phyloP scores from a whole-genome alignment of 2,113 vertebrate genomes.

The Gallinago paraguaiae region DNA sequence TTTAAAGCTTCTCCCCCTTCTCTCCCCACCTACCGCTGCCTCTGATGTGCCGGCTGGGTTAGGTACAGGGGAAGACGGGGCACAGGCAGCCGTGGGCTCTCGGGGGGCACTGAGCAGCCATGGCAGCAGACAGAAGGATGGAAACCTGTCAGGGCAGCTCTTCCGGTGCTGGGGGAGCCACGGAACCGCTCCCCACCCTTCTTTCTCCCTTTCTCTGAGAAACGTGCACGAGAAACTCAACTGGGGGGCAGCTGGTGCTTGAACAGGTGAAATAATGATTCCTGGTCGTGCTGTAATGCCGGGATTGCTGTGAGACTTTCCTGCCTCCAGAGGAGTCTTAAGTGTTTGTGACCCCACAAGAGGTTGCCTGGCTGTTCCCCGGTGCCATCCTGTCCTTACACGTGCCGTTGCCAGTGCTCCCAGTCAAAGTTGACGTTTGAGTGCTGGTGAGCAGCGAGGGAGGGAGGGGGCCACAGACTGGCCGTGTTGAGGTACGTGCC shows the following conservation, averaged over 20 bases:
- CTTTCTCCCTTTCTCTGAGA: background rate
- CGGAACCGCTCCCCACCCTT: background rate
- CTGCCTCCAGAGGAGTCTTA: background rate
- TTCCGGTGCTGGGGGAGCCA: background rate
- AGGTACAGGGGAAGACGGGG: background rate
- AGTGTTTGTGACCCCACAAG: fast-evolving
- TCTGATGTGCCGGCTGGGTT: background rate
- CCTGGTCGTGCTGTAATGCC: background rate
- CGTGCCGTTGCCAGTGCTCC: fast-evolving
- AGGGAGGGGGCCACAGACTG: background rate
- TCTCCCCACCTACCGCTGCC: background rate
- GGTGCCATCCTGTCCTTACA: fast-evolving
- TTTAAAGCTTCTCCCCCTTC: constrained; percentile 31
- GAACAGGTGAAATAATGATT: background rate
- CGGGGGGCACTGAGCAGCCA: background rate
- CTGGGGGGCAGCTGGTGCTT: background rate
- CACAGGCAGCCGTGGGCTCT: background rate
- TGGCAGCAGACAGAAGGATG: background rate
- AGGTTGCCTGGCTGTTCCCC: background rate
- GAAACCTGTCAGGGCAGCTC: background rate
- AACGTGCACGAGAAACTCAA: background rate
- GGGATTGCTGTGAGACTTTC: background rate
- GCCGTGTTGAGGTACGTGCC: fast-evolving
- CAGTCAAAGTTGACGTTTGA: fast-evolving
- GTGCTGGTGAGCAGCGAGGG: fast-evolving